Evolutionary conservation across 1,140 invertebrate genomes (phyloP), one percentile per base, ranked within the genome.

Genomic region (Lasioglossum baleicum): DNA sequence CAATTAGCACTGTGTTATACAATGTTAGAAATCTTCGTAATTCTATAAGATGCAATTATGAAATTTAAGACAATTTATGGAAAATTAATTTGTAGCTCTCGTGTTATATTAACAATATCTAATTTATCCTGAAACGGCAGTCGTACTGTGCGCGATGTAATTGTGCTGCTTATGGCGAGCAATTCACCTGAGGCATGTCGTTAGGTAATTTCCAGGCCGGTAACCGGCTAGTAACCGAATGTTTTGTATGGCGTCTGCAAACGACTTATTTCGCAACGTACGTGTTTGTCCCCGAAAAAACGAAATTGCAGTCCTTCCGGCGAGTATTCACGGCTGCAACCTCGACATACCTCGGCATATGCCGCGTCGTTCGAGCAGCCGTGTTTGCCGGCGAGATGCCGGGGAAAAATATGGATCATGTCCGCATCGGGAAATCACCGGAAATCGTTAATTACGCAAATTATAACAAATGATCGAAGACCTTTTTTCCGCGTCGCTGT

Each of bases 121-220:
- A n/a, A n/a, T n/a, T n/a, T n/a, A n/a, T n/a, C 1, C 26, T 26
- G 26, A 26, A 26, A 26, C 26, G 26, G 26, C 26, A 26, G 26
- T 51, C 11, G 35, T 26, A 61, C 31, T 8, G 10, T 0, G 7
- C 31, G 40, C 2, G 4, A 7, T 20, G 11, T 64, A 42, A 64
- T 42, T 64, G 7, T 0, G 7, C 8, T 42, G 20, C 31, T 31
- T 40, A 64, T 64, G 8, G 4, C 15, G 7, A 44, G 20, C 22
- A 69, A 58, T 75, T 75, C 60, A 58, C 56, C 58, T 31, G 35
- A 68, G 44, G 51, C 65, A 10, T 17, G 26, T 60, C 13, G 40
- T 76, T 44, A 60, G 48, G 65, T 40, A 68, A 76, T 60, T 68
- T 48, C 74, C 40, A 56, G 20, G 40, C 7, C 7, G 10, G 17